Conservation (phyloP, 2,797 vertebrate genomes). For the Trachurus trachurus region DNA sequence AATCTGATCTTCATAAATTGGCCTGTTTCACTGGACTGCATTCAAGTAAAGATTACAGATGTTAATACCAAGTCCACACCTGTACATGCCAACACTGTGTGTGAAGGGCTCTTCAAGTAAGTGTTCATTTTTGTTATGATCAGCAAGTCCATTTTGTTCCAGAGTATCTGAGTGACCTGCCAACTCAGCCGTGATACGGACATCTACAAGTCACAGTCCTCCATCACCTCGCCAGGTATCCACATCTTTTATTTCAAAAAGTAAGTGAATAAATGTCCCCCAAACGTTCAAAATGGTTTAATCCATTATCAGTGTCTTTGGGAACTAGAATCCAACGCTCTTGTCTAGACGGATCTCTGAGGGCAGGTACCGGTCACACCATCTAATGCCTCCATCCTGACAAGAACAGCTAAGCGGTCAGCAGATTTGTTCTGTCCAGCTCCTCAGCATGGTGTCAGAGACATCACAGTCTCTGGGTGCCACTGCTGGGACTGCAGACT, state of each 20-base stretch:
- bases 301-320: slow-evolving; percentile 19
- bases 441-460: neutral
- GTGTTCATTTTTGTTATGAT: slow-evolving; percentile 29
- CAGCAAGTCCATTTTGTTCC: slow-evolving; percentile 25
- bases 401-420: neutral
- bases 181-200: slow-evolving; percentile 2
- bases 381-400: neutral
- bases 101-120: slow-evolving; percentile 64
- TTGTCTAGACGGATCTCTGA: neutral
- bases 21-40: slow-evolving; percentile 15
- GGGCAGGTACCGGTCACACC: slow-evolving; percentile 8
- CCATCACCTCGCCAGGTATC: slow-evolving; percentile 23
- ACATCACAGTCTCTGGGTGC: slow-evolving; percentile 9
- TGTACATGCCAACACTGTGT: slow-evolving; percentile 66
- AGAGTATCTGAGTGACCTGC: slow-evolving; percentile 19
- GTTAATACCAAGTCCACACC: slow-evolving; percentile 30
- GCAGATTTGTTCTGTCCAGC: slow-evolving; percentile 16
- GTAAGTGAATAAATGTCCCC: slow-evolving; percentile 27
- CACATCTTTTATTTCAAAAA: slow-evolving; percentile 12
- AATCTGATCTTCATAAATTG: slow-evolving; percentile 11
- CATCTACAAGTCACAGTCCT: slow-evolving; percentile 3
- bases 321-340: neutral
- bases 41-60: slow-evolving; percentile 12
- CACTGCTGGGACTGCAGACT: slow-evolving; percentile 1
- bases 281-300: slow-evolving; percentile 16